These are phyloP conservation scores for Drosophila albomicans DNA, from an alignment of 1,140 invertebrate species.

Conservation along the genomic window DNA sequence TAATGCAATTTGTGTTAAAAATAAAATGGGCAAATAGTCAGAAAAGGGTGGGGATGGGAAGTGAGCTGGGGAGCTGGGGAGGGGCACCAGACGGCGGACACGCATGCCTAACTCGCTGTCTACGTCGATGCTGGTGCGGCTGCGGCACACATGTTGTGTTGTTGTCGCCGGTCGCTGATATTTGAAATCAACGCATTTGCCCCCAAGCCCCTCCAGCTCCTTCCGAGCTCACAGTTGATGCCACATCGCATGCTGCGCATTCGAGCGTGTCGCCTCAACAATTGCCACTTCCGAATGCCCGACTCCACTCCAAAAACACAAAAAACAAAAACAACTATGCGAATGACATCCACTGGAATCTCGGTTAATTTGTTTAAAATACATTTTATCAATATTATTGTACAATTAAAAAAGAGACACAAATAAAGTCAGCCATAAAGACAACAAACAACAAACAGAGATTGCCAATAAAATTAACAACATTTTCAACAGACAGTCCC, in stretches of 20 bases:
- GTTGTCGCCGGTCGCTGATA: constrained; percentile 40
- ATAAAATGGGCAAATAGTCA: constrained; percentile 35
- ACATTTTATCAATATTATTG: constrained; percentile 65
- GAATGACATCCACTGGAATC: constrained; percentile 32
- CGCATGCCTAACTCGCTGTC: constrained; percentile 60
- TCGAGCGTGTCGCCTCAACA: constrained; percentile 71
- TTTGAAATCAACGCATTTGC: constrained; percentile 41
- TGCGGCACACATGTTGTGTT: constrained; percentile 58
- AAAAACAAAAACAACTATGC: constrained; percentile 27
- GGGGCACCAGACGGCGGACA: constrained; percentile 49
- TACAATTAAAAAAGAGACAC: constrained; percentile 60
- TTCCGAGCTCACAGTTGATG: background rate
- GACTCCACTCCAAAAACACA: constrained; percentile 29
- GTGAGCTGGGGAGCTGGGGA: background rate
- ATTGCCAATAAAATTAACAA: constrained; percentile 20
- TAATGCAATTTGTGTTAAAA: constrained; percentile 71
- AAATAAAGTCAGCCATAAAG: constrained; percentile 56
- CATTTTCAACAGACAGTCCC: background rate
- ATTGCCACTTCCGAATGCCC: constrained; percentile 75
- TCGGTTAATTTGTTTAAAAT: constrained; percentile 52
- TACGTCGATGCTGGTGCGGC: constrained; percentile 31
- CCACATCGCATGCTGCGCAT: constrained; percentile 52
- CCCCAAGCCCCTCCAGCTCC: background rate
- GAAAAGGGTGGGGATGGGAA: constrained; percentile 1
- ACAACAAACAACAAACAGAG: constrained; percentile 32